Percentiles rank a stretch among this genome's conserved stretches.
phyloP scores from a whole-genome alignment of 2,888 invertebrate genomes.

The Agrochola lychnidis region DNA sequence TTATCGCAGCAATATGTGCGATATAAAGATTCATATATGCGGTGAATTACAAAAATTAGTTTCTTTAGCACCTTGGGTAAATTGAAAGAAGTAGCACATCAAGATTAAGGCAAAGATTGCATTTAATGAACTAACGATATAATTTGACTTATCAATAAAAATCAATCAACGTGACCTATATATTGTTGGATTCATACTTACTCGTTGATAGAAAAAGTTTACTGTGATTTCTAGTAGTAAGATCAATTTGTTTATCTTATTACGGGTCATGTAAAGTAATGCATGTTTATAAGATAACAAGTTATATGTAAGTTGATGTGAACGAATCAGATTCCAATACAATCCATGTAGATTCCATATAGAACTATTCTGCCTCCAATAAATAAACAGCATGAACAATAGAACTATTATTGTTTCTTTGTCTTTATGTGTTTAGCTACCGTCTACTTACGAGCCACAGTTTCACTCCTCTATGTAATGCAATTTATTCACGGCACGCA shows the following conservation, averaged over 20 bases:
- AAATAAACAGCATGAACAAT: constrained; percentile 11
- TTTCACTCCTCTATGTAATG: constrained; percentile 36
- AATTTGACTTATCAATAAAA: neutral
- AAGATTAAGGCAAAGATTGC: neutral
- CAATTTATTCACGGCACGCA: constrained; percentile 44
- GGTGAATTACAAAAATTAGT: constrained; percentile 8
- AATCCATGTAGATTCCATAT: neutral
- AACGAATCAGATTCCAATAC: constrained; percentile 3
- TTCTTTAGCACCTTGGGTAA: neutral
- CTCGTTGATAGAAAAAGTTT: neutral
- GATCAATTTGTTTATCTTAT: neutral
- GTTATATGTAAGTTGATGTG: neutral
- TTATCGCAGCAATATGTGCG: constrained; percentile 23
- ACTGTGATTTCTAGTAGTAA: neutral
- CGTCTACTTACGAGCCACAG: constrained; percentile 1
- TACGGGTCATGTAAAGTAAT: neutral
- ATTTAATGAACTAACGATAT: neutral
- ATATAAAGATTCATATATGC: constrained; percentile 5
- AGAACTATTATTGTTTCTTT: constrained; percentile 28
- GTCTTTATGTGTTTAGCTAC: constrained; percentile 20
- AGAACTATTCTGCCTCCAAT: constrained; percentile 3
- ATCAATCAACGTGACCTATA: neutral
- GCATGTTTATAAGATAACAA: neutral
- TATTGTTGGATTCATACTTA: neutral
- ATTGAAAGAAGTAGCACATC: neutral